Percentiles rank a stretch among this genome's conserved stretches.
These are phyloP conservation scores for Drosophila prostipennis DNA, from an alignment of 2,888 invertebrate species.

Conservation along the genomic window DNA sequence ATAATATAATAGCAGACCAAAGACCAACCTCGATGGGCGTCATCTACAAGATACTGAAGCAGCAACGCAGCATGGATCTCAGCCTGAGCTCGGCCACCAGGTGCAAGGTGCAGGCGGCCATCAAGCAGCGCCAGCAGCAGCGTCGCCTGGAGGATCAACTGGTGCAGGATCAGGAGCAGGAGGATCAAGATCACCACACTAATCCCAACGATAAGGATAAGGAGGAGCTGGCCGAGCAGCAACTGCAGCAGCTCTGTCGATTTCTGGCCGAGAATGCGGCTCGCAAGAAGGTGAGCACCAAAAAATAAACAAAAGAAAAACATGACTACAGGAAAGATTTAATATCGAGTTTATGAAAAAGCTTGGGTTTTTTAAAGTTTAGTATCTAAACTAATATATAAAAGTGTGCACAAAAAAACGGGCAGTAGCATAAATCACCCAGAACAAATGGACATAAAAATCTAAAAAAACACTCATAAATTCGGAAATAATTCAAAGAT, in stretches of 20 bases:
- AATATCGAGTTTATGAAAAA: no score
- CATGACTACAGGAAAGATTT: no score
- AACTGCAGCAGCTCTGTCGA: constrained; percentile 80
- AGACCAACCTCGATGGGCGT: constrained; percentile 68
- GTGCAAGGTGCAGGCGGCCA: constrained; percentile 66
- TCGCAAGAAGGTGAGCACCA: constrained; percentile 66
- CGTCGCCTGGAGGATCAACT: constrained; percentile 20
- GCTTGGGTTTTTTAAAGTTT: no score
- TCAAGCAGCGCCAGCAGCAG: constrained; percentile 58
- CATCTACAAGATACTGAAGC: constrained; percentile 79
- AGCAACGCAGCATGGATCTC: constrained; percentile 68
- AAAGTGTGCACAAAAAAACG: no score
- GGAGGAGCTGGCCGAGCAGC: constrained; percentile 62
- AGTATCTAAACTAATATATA: no score
- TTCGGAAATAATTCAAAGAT: no score
- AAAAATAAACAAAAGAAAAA: no score
- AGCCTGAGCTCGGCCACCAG: constrained; percentile 50
- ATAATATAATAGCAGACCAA: no score
- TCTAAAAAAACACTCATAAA: no score
- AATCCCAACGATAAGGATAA: constrained; percentile 22
- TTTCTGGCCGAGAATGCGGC: constrained; percentile 81
- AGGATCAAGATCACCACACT: constrained; percentile 10
- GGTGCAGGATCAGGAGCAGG: not conserved
- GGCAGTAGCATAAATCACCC: no score
- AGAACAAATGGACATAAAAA: no score